Percentiles rank a stretch among this genome's conserved stretches.
These are phyloP conservation scores for cattle (Bos taurus) DNA, from an alignment of 2,113 vertebrate species.

Conservation along the genomic window DNA sequence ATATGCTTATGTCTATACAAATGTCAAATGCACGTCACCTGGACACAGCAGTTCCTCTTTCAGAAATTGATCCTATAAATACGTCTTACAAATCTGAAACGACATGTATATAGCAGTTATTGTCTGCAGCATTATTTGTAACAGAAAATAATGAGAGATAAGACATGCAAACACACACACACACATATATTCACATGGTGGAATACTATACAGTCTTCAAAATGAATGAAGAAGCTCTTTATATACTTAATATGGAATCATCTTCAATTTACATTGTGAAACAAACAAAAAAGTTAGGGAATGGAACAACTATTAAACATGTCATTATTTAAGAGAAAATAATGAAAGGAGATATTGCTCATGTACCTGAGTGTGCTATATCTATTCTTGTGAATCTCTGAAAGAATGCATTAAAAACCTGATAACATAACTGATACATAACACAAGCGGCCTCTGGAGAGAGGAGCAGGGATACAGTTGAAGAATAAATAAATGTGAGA, in stretches of 20 bases:
- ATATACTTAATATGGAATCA: background rate
- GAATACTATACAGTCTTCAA: background rate
- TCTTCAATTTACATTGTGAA: background rate
- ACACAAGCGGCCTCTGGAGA: background rate
- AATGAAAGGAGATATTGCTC: background rate
- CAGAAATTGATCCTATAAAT: background rate
- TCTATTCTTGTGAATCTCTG: background rate
- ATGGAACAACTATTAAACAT: background rate
- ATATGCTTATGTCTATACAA: background rate
- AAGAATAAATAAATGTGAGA: background rate
- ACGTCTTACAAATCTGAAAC: background rate
- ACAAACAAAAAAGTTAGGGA: background rate
- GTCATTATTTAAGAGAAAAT: background rate
- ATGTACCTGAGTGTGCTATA: background rate
- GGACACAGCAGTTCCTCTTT: background rate
- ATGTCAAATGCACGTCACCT: background rate
- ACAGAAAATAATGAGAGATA: background rate
- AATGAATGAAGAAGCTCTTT: background rate
- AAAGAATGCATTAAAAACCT: background rate
- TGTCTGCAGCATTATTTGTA: background rate
- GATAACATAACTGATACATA: background rate
- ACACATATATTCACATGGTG: background rate
- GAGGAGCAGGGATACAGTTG: background rate
- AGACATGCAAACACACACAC: background rate
- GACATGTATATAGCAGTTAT: background rate